These are phyloP conservation scores for Lithophane socia DNA, from an alignment of 2,888 invertebrate species.

Conservation along the genomic window DNA sequence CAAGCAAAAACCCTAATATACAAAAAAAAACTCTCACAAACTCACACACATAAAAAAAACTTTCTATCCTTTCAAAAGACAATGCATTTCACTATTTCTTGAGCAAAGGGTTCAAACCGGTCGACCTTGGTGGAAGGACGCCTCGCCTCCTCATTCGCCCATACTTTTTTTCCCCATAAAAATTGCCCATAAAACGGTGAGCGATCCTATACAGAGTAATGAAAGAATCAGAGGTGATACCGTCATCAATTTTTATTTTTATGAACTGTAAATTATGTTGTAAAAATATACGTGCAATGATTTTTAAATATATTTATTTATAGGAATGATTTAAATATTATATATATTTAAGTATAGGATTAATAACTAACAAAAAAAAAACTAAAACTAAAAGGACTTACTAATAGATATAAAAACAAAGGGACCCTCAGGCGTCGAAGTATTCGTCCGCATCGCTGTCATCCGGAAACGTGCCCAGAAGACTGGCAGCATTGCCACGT, in stretches of 20 bases:
- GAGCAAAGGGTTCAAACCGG: slow-evolving; percentile 49
- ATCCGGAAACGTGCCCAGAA: too few species aligned
- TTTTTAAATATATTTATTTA: slow-evolving; percentile 13
- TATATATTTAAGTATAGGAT: too few species aligned
- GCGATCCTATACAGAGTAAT: slow-evolving; percentile 70
- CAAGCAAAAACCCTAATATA: background rate
- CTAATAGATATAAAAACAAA: too few species aligned
- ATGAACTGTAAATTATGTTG: slow-evolving; percentile 55
- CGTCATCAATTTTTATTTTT: slow-evolving; percentile 39
- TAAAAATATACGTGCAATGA: slow-evolving; percentile 44
- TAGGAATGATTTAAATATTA: too few species aligned
- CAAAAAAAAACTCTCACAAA: background rate
- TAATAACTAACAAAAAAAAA: too few species aligned
- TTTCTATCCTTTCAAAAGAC: slow-evolving; percentile 44
- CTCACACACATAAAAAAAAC: slow-evolving; percentile 6
- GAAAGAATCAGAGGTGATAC: slow-evolving; percentile 49
- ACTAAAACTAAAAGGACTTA: too few species aligned
- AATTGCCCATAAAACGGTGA: slow-evolving; percentile 75
- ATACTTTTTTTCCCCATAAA: slow-evolving; percentile 79
- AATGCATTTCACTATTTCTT: slow-evolving; percentile 62
- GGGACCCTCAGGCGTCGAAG: too few species aligned
- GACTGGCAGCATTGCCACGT: too few species aligned
- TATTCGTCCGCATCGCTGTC: too few species aligned
- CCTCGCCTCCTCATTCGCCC: slow-evolving; percentile 38
- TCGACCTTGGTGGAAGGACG: slow-evolving; percentile 79